Base-by-base conservation (phyloP, 2,888 invertebrate genomes). In the Acrobasis repandana region DNA sequence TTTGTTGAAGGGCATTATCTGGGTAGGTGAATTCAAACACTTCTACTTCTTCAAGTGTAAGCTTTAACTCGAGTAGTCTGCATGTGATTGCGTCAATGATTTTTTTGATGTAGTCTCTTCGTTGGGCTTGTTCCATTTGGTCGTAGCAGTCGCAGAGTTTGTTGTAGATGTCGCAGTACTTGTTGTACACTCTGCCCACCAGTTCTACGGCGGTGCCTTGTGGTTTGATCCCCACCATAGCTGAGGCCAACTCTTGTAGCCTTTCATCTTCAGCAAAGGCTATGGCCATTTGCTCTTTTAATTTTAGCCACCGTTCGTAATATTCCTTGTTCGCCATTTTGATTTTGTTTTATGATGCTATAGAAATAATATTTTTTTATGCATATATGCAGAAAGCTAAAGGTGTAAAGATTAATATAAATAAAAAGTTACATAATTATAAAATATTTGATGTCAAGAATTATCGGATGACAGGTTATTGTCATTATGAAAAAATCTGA, bases 1-100 rank as follows among this genome's bases (percentile, higher is more conserved):
- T 80, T 82, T 95, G 94, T 58, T 95, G 93, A 57, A 96, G 78
- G 34, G 94, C 93, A 71, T 95, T 95, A 74, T 97, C 96, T 56
- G 95, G 93, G 83, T 95, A 96, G 58, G 95, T 96, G 72, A 90
- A 94, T 75, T 95, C 94, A 9, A 93, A 93, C 8, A 88, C 83
- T 76, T 94, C 93, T 10, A 94, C 84, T 64, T 93, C 88, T 70
- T 93, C 92, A 16, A 95, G 75, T 51, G 93, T 91, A 38, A 81
- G 75, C 74, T 94, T 94, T 20, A 94, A 77, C 74, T 95, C 95
- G 2, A 94, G 81, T 69, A 95, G 83, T 10, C 95, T 83, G 50
- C 92, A 93, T 9, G 94, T 92, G 0, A 94, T 79, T 0, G 93
- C 91, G 64, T 95, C 94, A 54, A 95, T 91, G 18, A 95, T 76